Percentiles rank a stretch among this genome's conserved stretches.
phyloP scores from a whole-genome alignment of 2,888 invertebrate genomes.

The Machimus rusticus region DNA sequence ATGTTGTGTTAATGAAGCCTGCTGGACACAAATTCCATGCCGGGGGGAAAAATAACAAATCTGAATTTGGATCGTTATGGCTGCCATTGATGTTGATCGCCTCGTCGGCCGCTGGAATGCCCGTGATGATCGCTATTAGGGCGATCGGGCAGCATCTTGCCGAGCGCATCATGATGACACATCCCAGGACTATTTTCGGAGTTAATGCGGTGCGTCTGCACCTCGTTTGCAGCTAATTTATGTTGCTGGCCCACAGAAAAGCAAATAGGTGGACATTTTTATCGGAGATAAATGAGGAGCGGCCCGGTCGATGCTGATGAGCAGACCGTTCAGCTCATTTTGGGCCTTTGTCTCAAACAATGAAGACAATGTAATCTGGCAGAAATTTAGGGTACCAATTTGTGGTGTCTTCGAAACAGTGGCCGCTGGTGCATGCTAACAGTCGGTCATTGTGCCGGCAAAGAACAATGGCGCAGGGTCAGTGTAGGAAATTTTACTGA shows the following conservation, averaged over 20 bases:
- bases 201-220: not conserved
- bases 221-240: slow-evolving; percentile 24
- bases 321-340: not conserved
- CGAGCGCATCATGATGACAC: not conserved
- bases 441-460: not conserved
- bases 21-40: slow-evolving; percentile 5
- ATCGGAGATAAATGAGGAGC: slow-evolving; percentile 12
- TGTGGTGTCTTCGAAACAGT: not conserved
- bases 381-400: not conserved
- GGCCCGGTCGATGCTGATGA: not conserved
- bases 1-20: slow-evolving; percentile 39
- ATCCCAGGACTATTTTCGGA: slow-evolving; percentile 5
- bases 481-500: not conserved
- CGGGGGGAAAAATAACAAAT: not conserved
- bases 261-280: slow-evolving; percentile 30
- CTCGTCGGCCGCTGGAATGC: not conserved
- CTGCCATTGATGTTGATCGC: not conserved
- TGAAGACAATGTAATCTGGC: not conserved
- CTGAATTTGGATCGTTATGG: slow-evolving; percentile 35
- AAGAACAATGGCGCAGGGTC: not conserved
- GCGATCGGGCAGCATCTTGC: not conserved
- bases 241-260: not conserved
- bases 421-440: not conserved
- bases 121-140: not conserved
- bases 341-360: not conserved